Base-by-base conservation (phyloP, 2,797 vertebrate genomes). In the Staurois parvus region DNA sequence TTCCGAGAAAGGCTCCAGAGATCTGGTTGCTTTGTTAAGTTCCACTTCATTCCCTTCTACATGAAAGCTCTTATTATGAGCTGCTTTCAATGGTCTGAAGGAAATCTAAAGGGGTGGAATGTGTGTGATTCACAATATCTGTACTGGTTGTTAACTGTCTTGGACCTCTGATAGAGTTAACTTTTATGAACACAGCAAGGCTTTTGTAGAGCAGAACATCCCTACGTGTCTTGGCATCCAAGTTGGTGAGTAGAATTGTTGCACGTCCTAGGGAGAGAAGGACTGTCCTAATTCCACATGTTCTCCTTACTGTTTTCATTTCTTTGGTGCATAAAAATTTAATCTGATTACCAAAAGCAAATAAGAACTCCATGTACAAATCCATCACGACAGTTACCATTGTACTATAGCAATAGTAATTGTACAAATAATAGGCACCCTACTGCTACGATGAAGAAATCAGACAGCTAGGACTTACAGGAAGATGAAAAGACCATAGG, bases 61-160 rank as follows among this genome's bases (percentile, higher is more conserved):
- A 74, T 86, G 76, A 86, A 86, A 86, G 80, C 74, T 72, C 80
- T 83, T 82, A 86, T 83, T 86, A 86, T 86, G 40, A 78, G 83
- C 68, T 26, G 8, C 68, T 73, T 83, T 86, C 85, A 83, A 83
- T 86, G 85, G 75, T 78, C 30, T 78, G 15, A 73, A 70, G 85
- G 66, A 76, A 78, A 48, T 67, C 75, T 72, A 40, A 70, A 45
- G 40, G 85, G 45, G 52, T 29, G 62, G 79, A 74, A 77, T 64
- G 80, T 45, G 15, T n/a, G 34, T 34, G 30, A 59, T 77, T 86
- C 68, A 77, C 52, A 29, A 72, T 79, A 62, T 72, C 80, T 79
- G 56, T 56, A 45, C 52, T 77, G 59, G 68, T 73, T 67, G 34
- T 86, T 64, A 72, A 66, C 40, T 8, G 62, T 29, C 24, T 48